These are phyloP conservation scores for Uromys caudimaculatus DNA, from an alignment of 2,797 vertebrate species.

Conservation along the genomic window DNA sequence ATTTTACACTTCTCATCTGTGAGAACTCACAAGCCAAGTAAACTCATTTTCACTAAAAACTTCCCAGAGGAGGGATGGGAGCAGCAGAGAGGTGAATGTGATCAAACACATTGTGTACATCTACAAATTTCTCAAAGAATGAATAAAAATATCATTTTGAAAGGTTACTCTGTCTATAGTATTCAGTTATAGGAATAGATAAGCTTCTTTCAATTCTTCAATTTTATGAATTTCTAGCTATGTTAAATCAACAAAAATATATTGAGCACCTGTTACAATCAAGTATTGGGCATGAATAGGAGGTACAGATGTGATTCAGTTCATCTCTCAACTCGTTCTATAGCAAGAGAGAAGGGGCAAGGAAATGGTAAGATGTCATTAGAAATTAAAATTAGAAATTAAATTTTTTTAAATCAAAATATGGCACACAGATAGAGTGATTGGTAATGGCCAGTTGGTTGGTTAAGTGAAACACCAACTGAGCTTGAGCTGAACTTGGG, in stretches of 20 bases:
- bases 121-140: background rate
- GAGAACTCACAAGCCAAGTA: background rate
- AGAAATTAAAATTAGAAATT: background rate
- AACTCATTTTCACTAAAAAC: background rate
- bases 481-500: background rate
- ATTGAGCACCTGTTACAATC: background rate
- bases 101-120: background rate
- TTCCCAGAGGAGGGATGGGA: background rate
- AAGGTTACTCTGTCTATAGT: background rate
- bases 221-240: constrained; percentile 28
- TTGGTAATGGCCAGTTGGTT: background rate
- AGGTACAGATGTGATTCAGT: background rate
- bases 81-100: background rate
- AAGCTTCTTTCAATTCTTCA: constrained; percentile 15
- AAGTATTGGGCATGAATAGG: background rate
- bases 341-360: background rate
- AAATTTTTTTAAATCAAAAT: background rate
- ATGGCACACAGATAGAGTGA: background rate
- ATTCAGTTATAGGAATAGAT: background rate
- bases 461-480: background rate
- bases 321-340: background rate
- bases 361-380: background rate
- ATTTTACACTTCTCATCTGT: background rate
- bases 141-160: background rate
- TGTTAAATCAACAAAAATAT: background rate